Evolutionary conservation across 2,888 invertebrate genomes (phyloP), one percentile per base, ranked within the genome.

Genomic region (Eupithecia subumbrata): DNA sequence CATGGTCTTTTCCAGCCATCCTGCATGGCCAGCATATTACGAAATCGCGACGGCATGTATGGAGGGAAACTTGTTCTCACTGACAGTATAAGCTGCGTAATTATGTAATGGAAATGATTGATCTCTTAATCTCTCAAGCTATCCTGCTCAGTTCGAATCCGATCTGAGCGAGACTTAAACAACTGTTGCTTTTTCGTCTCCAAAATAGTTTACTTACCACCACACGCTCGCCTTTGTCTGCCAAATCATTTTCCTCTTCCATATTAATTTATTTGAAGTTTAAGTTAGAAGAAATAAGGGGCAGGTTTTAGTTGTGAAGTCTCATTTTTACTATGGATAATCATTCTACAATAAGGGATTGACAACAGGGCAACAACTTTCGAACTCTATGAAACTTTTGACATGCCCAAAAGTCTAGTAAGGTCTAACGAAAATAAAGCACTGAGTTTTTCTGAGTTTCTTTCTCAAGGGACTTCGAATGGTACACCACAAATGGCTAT

Each of bases 221-320:
- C 12, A 90, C 86, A 12, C 89, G 84, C 30, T 75, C 84, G 0
- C 88, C 88, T 66, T 78, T 85, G 73, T 86, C 84, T 5, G 86
- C 78, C 14, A 87, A 60, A 60, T 25, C 14, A 25, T 60, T 84
- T 37, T 37, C 5, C 72, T 85, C 84, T 56, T 85, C 64, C 64
- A 64, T 64, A 9, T 64, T 8, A 18, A 64, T 22, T 56, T 56
- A 22, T 22, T 12, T 60, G 1, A 60, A 60, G 60, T 5, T 5
- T 1, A 14, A 12, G 18, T 25, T 25, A 60, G 25, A 22, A n/a
- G 18, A 52, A 22, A 52, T 52, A 9, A 56, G 52, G 8, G 52
- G 4, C 18, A 48, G 48, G 5, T 16, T 14, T 43, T 43, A 43
- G 12, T 43, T 48, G 22, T 56, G 4, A 22, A 12, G 9, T 22